Base-by-base conservation (phyloP, 2,113 vertebrate species). In the Cephalophus harveyi region DNA sequence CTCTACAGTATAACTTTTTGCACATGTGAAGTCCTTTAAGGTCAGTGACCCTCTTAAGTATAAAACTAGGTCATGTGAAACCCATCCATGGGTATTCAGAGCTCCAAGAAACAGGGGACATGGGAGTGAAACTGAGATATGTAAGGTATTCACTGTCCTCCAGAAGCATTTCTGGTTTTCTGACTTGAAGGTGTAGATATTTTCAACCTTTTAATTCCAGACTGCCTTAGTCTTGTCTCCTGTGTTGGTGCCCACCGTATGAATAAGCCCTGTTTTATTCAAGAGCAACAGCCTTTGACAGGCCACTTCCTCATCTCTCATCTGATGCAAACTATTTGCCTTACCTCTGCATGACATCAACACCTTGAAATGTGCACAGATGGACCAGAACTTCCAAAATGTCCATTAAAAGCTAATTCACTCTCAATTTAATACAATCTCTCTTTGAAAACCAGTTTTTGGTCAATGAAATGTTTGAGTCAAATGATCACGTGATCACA, bases 151-250 rank as follows among this genome's bases (percentile, higher is more conserved):
- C 2, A 33, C 50, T 93, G 0, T 54, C 62, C 28, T 91, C 78
- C 40, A 11, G 90, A 91, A 89, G 33, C 71, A 48, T 93, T 91
- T 97, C 85, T 90, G 89, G 74, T 48, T 95, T 96, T 87, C 54
- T 81, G 67, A 46, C 92, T 85, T 93, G 62, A 85, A 91, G 59
- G 95, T 43, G 55, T 52, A 46, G 82, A 17, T 96, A 96, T 96
- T 97, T 93, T 94, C 86, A 93, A 81, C 67, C 59, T 90, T 82
- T 95, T 95, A 95, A 96, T 98, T 97, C 92, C 93, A 91, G 84
- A 40, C 92, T 96, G 33, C 33, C 94, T 71, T 90, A 43, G 4
- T 27, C 59, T 83, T 28, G 54, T 93, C 82, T 91, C 46, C 36
- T 36, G 5, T 3, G 23, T 52, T 8, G 13, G 43, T 57, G 33